phyloP scores from a whole-genome alignment of 1,140 invertebrate species.

The Rhopalosiphum padi region DNA sequence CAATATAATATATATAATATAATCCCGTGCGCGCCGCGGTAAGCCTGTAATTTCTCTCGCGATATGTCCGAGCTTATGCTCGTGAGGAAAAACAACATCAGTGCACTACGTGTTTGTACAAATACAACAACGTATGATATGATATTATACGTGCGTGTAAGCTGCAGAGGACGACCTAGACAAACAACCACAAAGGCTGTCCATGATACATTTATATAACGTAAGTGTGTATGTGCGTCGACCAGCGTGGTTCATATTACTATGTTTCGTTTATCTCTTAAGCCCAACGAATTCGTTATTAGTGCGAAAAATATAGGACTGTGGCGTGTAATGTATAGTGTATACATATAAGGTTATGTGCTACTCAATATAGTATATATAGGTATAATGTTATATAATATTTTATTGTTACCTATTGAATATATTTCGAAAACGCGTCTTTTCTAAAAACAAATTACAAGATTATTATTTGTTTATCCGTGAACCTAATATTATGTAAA shows the following conservation, averaged over 20 bases:
- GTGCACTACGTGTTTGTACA: neutral
- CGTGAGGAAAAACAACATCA: neutral
- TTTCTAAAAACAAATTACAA: too few species aligned
- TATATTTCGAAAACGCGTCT: too few species aligned
- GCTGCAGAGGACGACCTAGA: neutral
- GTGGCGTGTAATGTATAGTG: too few species aligned
- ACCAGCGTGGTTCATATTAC: too few species aligned
- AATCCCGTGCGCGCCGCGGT: neutral
- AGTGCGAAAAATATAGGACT: neutral
- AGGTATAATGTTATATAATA: too few species aligned
- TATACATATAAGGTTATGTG: too few species aligned
- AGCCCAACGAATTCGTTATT: neutral
- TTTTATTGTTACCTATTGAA: too few species aligned
- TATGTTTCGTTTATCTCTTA: neutral
- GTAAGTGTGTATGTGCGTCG: neutral
- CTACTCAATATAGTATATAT: too few species aligned
- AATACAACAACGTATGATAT: neutral
- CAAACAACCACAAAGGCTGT: neutral
- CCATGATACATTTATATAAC: neutral
- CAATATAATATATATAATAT: neutral
- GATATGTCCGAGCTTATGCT: neutral
- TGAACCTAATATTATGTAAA: too few species aligned
- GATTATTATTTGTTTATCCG: too few species aligned
- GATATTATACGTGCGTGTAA: neutral
- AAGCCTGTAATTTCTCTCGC: conserved; percentile 37